These are phyloP conservation scores for Lethocerus indicus DNA, from an alignment of 1,140 invertebrate species.

Conservation along the genomic window DNA sequence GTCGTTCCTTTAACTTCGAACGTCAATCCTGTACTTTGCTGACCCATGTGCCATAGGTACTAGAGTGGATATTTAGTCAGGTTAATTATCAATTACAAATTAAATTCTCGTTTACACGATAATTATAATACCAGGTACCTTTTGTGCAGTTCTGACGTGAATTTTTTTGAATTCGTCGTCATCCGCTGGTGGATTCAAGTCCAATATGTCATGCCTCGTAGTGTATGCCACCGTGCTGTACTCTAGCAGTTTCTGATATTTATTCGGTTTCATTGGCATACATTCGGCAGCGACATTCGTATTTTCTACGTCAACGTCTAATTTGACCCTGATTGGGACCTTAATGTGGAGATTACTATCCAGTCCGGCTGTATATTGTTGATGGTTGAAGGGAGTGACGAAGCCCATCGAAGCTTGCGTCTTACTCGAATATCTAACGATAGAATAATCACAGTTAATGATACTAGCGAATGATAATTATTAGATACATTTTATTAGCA, in stretches of 20 bases:
- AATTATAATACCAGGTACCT: slow-evolving; percentile 5
- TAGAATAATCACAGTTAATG: neutral
- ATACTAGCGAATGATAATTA: neutral
- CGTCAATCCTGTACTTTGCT: slow-evolving; percentile 21
- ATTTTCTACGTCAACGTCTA: slow-evolving; percentile 27
- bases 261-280: slow-evolving; percentile 26
- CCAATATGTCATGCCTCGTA: slow-evolving; percentile 31
- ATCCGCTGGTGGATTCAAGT: slow-evolving; percentile 27
- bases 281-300: slow-evolving; percentile 27
- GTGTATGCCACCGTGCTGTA: slow-evolving; percentile 39
- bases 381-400: slow-evolving; percentile 37
- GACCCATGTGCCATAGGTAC: slow-evolving; percentile 14
- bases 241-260: slow-evolving; percentile 32
- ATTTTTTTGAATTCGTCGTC: slow-evolving; percentile 22
- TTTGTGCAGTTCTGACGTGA: slow-evolving; percentile 20
- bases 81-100: neutral
- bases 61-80: neutral
- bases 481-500: neutral
- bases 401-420: slow-evolving; percentile 39
- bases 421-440: slow-evolving; percentile 26
- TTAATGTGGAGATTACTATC: slow-evolving; percentile 35
- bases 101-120: neutral
- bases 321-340: slow-evolving; percentile 28
- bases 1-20: slow-evolving; percentile 30
- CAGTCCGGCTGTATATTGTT: slow-evolving; percentile 35